Conservation (phyloP, 1,140 invertebrate genomes). For the Aplysia californica region DNA sequence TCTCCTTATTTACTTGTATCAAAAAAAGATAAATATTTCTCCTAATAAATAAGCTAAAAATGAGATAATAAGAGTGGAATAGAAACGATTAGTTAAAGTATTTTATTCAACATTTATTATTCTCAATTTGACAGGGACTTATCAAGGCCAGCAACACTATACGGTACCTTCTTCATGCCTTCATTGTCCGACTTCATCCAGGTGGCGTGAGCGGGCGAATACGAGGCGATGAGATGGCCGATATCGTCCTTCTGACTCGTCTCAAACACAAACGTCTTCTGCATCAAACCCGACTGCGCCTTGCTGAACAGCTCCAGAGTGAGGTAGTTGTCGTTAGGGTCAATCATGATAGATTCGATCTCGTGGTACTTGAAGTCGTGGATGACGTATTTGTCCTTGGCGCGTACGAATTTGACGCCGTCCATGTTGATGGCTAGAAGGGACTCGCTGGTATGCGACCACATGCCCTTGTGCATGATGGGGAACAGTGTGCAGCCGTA, state of each 20-base stretch:
- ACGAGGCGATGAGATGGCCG: slow-evolving; percentile 91
- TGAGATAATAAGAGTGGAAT: no score
- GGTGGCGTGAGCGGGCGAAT: slow-evolving; percentile 84
- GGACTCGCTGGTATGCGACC: slow-evolving; percentile 82
- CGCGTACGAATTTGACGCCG: slow-evolving; percentile 74
- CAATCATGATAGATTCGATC: slow-evolving; percentile 78
- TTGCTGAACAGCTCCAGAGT: slow-evolving; percentile 79
- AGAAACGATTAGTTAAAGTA: no score
- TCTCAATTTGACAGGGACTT: no score
- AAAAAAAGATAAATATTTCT: no score
- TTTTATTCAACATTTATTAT: no score
- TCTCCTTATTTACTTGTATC: no score
- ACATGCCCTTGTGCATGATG: slow-evolving; percentile 91
- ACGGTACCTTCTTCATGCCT: slow-evolving; percentile 74
- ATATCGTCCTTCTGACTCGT: slow-evolving; percentile 89
- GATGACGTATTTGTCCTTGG: slow-evolving; percentile 60
- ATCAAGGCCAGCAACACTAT: no score
- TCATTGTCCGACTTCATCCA: slow-evolving; percentile 88
- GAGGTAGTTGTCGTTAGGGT: slow-evolving; percentile 90
- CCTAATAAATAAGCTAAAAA: no score
- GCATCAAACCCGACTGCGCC: slow-evolving; percentile 74
- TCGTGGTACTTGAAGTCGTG: slow-evolving; percentile 58
- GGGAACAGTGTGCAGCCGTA: slow-evolving; percentile 95
- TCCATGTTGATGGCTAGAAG: slow-evolving; percentile 92
- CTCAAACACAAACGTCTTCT: slow-evolving; percentile 93